Evolutionary conservation across 2,113 vertebrate species (phyloP).

Genomic region (Cercocebus atys): DNA sequence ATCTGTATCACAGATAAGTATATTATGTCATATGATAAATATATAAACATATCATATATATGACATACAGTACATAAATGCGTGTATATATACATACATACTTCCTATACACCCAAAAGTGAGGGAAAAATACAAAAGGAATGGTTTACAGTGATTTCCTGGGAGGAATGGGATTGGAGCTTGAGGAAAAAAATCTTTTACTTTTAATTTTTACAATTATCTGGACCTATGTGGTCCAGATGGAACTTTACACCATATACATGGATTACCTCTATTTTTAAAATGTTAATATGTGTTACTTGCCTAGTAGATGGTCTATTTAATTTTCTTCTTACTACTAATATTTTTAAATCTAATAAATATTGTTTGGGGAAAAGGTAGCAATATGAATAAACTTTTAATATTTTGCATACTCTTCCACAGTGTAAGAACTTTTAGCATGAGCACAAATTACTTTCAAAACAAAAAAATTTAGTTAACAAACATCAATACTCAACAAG

Average conservation of each 20-base stretch:
- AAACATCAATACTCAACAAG: slow-evolving; percentile 23
- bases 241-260: not conserved
- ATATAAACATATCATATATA: not conserved
- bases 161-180: not conserved
- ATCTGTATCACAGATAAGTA: not conserved
- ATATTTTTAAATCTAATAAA: not conserved
- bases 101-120: not conserved
- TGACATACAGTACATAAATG: not conserved
- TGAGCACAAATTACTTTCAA: not conserved
- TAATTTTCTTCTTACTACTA: slow-evolving; percentile 14
- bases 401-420: not conserved
- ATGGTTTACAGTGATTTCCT: not conserved
- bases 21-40: not conserved
- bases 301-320: not conserved
- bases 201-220: slow-evolving; percentile 12
- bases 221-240: not conserved
- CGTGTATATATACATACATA: rapidly evolving
- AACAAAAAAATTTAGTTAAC: not conserved
- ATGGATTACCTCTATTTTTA: not conserved
- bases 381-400: not conserved
- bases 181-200: not conserved
- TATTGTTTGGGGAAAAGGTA: not conserved
- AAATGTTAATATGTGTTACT: not conserved
- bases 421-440: not conserved
- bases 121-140: not conserved